Percentiles rank a stretch among this genome's conserved stretches.
Conservation (phyloP, 2,888 invertebrate genomes). For the Heliconius erato region DNA sequence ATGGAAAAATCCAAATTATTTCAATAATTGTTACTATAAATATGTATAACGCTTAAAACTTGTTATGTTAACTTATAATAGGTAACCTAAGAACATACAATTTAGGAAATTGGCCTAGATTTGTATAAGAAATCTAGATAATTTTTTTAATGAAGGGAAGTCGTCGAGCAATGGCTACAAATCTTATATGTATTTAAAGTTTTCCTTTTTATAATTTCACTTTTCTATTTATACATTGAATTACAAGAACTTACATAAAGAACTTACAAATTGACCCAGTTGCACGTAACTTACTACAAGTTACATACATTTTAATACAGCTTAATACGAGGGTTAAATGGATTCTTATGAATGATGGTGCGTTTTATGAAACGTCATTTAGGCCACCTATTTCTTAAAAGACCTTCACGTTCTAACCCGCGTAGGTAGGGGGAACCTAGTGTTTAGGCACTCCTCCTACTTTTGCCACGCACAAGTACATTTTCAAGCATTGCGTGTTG, state of each 20-base stretch:
- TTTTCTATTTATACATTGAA: not conserved
- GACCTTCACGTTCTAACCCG: not conserved
- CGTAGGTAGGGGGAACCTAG: not conserved
- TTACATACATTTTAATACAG: not conserved
- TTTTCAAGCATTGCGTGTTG: not conserved
- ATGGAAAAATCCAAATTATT: too few species aligned
- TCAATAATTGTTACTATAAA: too few species aligned
- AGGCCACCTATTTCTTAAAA: not conserved
- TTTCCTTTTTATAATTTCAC: not conserved
- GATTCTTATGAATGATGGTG: not conserved
- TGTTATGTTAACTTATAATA: not conserved
- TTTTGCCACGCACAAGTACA: not conserved
- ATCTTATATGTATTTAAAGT: not conserved
- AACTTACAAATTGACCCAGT: slow-evolving; percentile 7
- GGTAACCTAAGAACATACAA: not conserved
- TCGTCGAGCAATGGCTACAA: too few species aligned
- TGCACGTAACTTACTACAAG: not conserved
- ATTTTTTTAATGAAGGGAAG: too few species aligned
- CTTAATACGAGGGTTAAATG: not conserved
- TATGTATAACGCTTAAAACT: not conserved
- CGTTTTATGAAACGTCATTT: not conserved
- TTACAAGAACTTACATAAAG: not conserved
- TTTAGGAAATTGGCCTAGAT: not conserved
- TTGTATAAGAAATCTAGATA: not conserved
- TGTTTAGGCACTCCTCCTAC: not conserved